Evolutionary conservation across 2,888 invertebrate genomes (phyloP).

Genomic region (Cataglyphis rosenhaueri): DNA sequence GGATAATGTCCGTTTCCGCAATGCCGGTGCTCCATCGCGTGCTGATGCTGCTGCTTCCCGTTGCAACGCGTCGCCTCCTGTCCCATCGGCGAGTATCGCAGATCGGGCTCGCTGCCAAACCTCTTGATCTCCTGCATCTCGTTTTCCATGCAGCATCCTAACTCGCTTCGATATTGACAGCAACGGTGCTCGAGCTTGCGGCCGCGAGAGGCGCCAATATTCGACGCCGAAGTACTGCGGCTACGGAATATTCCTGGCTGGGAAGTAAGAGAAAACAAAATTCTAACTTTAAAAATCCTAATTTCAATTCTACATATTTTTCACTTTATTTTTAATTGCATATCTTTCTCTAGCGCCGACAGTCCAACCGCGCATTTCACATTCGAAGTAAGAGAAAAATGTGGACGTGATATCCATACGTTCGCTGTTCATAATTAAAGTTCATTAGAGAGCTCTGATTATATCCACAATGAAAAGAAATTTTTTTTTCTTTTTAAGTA

Average conservation of each 20-base stretch:
- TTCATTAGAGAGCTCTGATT: neutral
- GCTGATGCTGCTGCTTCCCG: conserved; percentile 58
- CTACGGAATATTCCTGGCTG: conserved; percentile 78
- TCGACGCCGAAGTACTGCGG: conserved; percentile 78
- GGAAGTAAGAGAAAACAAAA: conserved; percentile 46
- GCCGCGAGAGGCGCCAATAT: conserved; percentile 71
- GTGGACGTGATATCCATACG: conserved; percentile 12
- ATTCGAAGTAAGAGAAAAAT: neutral
- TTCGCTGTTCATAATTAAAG: neutral
- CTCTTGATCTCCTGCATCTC: conserved; percentile 86
- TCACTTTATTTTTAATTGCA: neutral
- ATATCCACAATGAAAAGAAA: conserved; percentile 18
- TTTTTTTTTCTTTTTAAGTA: neutral
- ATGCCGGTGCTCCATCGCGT: conserved; percentile 61
- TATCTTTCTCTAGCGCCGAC: neutral
- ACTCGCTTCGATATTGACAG: conserved; percentile 72
- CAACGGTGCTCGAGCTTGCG: conserved; percentile 71
- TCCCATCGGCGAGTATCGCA: conserved; percentile 83
- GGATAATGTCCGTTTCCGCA: conserved; percentile 78
- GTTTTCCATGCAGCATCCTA: conserved; percentile 81
- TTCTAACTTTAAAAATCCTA: neutral
- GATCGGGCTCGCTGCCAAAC: conserved; percentile 92
- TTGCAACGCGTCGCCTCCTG: conserved; percentile 42
- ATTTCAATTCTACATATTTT: neutral
- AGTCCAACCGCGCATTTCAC: neutral